A percentile compares a stretch with the other conserved stretches of the same genome.
Conservation (phyloP, 2,888 invertebrate genomes). For the Scrobipalpa atriplicella region DNA sequence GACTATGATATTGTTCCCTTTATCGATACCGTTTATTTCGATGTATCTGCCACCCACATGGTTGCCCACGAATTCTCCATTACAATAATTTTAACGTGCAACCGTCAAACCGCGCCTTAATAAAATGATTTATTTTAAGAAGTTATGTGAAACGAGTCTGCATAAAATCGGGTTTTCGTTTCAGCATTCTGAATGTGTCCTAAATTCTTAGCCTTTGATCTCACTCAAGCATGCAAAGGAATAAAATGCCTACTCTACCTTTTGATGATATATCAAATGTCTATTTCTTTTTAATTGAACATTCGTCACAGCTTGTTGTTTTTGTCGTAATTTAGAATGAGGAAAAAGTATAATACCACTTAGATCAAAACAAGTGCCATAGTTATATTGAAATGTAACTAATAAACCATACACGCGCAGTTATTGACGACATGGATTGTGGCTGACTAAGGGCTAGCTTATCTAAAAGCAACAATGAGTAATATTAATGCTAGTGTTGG, state of each 20-base stretch:
- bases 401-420: constrained; percentile 22
- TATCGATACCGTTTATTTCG: constrained; percentile 36
- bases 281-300: background rate
- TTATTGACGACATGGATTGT: constrained; percentile 42
- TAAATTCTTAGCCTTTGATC: constrained; percentile 49
- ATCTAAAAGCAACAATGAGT: constrained; percentile 58
- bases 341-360: constrained; percentile 37
- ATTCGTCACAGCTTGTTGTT: background rate
- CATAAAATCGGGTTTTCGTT: constrained; percentile 29
- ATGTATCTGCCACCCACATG: constrained; percentile 35
- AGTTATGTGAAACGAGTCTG: constrained; percentile 27
- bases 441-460: constrained; percentile 53
- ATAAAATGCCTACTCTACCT: constrained; percentile 31
- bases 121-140: constrained; percentile 34
- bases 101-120: constrained; percentile 34
- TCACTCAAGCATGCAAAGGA: constrained; percentile 35
- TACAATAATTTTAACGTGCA: constrained; percentile 35
- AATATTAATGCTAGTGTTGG: constrained; percentile 39
- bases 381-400: background rate
- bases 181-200: constrained; percentile 40
- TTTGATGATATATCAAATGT: constrained; percentile 34
- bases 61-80: constrained; percentile 37
- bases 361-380: constrained; percentile 36
- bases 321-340: constrained; percentile 28
- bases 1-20: constrained; percentile 31